A percentile compares a stretch with the other conserved stretches of the same genome.
Evolutionary conservation across 2,113 vertebrate genomes (phyloP).

Genomic region (Ondatra zibethicus): DNA sequence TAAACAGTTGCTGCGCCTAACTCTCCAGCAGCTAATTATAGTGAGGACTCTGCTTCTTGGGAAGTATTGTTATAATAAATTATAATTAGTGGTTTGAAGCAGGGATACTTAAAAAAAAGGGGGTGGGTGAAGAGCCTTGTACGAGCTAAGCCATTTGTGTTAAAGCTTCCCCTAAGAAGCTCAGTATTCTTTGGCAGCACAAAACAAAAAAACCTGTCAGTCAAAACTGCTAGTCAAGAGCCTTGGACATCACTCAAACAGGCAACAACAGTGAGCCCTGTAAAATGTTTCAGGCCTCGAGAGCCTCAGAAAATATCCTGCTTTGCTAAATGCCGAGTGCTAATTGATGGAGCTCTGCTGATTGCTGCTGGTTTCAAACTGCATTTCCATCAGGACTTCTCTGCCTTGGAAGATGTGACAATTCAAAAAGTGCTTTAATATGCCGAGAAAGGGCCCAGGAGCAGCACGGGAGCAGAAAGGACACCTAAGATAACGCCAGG

Average conservation of each 20-base stretch:
- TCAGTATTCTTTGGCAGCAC: constrained; percentile 77
- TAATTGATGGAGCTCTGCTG: constrained; percentile 85
- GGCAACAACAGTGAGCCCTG: constrained; percentile 75
- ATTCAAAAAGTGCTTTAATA: constrained; percentile 84
- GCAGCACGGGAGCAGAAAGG: constrained; percentile 52
- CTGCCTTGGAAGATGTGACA: constrained; percentile 83
- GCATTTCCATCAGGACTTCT: constrained; percentile 85
- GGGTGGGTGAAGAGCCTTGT: constrained; percentile 78
- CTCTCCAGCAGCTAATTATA: constrained; percentile 81
- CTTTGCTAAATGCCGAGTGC: constrained; percentile 75
- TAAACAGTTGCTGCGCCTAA: constrained; percentile 62
- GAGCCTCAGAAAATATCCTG: constrained; percentile 80
- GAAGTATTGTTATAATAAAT: constrained; percentile 83
- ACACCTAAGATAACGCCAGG: constrained; percentile 33
- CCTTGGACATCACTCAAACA: constrained; percentile 77
- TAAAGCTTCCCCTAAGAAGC: constrained; percentile 68
- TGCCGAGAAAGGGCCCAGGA: constrained; percentile 77
- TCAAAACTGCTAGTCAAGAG: constrained; percentile 74
- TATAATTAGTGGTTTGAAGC: constrained; percentile 84
- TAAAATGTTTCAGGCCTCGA: constrained; percentile 78
- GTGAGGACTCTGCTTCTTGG: constrained; percentile 59
- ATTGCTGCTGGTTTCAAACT: constrained; percentile 82
- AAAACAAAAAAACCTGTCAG: constrained; percentile 55
- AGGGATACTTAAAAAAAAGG: constrained; percentile 66
- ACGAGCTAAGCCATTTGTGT: constrained; percentile 73